Conservation (phyloP, 2,888 invertebrate genomes). For the Dasysyrphus albostriatus region DNA sequence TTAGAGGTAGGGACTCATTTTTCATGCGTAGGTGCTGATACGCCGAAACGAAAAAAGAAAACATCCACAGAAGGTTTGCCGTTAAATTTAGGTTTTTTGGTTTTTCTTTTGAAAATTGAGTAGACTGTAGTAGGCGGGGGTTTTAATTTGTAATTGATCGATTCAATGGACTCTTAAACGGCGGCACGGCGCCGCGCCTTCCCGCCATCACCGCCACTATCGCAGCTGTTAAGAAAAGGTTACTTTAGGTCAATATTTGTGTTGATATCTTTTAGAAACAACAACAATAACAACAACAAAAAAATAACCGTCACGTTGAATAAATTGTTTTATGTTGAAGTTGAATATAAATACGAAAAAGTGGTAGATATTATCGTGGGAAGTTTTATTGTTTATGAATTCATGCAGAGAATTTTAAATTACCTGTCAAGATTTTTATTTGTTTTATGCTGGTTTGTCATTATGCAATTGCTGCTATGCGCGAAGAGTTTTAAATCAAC, state of each 20-base stretch:
- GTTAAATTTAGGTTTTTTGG: background rate
- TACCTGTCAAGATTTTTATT: slow-evolving; percentile 28
- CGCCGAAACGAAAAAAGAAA: background rate
- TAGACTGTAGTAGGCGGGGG: slow-evolving; percentile 57
- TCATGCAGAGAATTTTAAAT: slow-evolving; percentile 37
- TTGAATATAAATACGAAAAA: background rate
- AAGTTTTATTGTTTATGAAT: slow-evolving; percentile 57
- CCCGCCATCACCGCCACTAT: background rate
- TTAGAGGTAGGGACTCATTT: slow-evolving; percentile 24
- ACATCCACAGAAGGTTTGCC: slow-evolving; percentile 18
- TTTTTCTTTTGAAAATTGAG: slow-evolving; percentile 42
- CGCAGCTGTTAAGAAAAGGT: slow-evolving; percentile 32
- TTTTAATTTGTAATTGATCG: slow-evolving; percentile 66
- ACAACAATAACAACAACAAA: background rate
- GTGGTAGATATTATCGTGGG: slow-evolving; percentile 49
- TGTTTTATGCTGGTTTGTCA: slow-evolving; percentile 18
- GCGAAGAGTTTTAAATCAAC: background rate
- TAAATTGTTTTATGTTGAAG: slow-evolving; percentile 23
- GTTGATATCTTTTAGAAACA: slow-evolving; percentile 33
- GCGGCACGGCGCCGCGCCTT: background rate
- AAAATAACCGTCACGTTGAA: slow-evolving; percentile 4
- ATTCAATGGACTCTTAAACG: slow-evolving; percentile 53
- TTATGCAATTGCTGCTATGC: slow-evolving; percentile 23
- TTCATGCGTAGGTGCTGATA: slow-evolving; percentile 59
- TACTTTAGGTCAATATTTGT: slow-evolving; percentile 63